These are phyloP conservation scores for Drosophila niveifrons DNA, from an alignment of 2,888 invertebrate species.

Conservation along the genomic window DNA sequence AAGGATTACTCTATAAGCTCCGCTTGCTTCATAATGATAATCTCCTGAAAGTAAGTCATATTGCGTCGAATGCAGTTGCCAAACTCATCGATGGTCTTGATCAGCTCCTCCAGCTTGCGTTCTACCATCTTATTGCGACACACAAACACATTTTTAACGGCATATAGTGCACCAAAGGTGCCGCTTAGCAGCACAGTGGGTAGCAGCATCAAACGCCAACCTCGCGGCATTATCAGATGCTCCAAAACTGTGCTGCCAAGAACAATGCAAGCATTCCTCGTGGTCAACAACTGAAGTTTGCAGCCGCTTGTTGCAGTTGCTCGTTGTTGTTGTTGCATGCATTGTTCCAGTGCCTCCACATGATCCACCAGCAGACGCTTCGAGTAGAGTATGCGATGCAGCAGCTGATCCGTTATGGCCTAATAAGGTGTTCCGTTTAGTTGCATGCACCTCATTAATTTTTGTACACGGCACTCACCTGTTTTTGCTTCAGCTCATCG, in stretches of 20 bases:
- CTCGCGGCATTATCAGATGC: slow-evolving; percentile 79
- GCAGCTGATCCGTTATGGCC: slow-evolving; percentile 74
- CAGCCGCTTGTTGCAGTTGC: slow-evolving; percentile 48
- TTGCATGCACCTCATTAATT: slow-evolving; percentile 19
- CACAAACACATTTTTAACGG: slow-evolving; percentile 79
- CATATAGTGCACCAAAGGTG: slow-evolving; percentile 79
- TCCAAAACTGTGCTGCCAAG: slow-evolving; percentile 78
- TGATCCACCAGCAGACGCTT: slow-evolving; percentile 84
- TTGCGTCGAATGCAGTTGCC: slow-evolving; percentile 84
- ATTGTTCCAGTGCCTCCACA: slow-evolving; percentile 84
- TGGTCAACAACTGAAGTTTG: slow-evolving; percentile 68
- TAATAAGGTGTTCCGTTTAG: slow-evolving; percentile 34
- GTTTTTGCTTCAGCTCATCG: slow-evolving; percentile 82
- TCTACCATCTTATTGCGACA: slow-evolving; percentile 83
- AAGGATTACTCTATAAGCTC: slow-evolving; percentile 81
- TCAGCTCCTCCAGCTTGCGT: slow-evolving; percentile 80
- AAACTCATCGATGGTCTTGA: slow-evolving; percentile 83
- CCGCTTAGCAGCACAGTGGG: slow-evolving; percentile 78
- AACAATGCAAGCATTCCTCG: slow-evolving; percentile 78
- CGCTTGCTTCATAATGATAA: slow-evolving; percentile 83
- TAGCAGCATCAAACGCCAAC: slow-evolving; percentile 72
- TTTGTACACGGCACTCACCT: slow-evolving; percentile 65
- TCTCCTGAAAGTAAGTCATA: slow-evolving; percentile 84
- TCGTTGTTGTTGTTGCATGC: slow-evolving; percentile 54
- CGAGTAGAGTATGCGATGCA: slow-evolving; percentile 82